phyloP scores from a whole-genome alignment of 2,113 vertebrate species.

The Peromyscus polionotus region DNA sequence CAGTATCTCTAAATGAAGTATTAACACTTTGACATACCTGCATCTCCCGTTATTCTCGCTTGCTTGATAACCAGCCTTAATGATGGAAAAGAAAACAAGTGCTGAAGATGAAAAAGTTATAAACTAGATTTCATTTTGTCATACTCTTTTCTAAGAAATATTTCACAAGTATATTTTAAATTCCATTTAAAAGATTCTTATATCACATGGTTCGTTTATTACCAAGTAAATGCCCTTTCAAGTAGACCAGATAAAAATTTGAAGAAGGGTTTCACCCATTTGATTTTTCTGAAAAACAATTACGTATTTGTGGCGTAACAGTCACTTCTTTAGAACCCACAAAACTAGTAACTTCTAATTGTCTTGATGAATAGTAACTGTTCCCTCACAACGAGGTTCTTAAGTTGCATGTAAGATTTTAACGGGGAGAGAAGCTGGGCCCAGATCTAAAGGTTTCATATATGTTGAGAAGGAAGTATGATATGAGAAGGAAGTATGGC shows the following conservation, averaged over 20 bases:
- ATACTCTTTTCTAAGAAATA: constrained; percentile 40
- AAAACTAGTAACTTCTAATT: constrained; percentile 54
- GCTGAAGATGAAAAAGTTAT: constrained; percentile 20
- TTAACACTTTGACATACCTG: constrained; percentile 80
- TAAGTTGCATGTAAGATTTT: constrained; percentile 78
- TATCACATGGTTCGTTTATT: neutral
- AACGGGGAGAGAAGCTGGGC: constrained; percentile 81
- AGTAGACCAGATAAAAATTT: constrained; percentile 24
- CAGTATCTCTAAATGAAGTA: constrained; percentile 79
- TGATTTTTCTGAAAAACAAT: constrained; percentile 21
- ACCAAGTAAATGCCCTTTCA: constrained; percentile 18
- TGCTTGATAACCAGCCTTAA: constrained; percentile 66
- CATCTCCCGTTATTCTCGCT: constrained; percentile 61
- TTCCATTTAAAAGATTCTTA: constrained; percentile 5
- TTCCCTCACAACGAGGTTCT: constrained; percentile 86
- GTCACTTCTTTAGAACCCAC: constrained; percentile 75
- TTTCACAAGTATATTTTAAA: constrained; percentile 42
- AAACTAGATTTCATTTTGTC: constrained; percentile 49
- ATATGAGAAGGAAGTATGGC: constrained; percentile 47
- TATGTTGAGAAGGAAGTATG: constrained; percentile 71
- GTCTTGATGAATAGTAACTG: constrained; percentile 80
- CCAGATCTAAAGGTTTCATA: constrained; percentile 70
- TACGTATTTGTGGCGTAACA: constrained; percentile 59
- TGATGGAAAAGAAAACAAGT: constrained; percentile 42
- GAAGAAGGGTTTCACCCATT: neutral